Base-by-base conservation (phyloP, 2,888 invertebrate species). In the Tachystola acroxantha region DNA sequence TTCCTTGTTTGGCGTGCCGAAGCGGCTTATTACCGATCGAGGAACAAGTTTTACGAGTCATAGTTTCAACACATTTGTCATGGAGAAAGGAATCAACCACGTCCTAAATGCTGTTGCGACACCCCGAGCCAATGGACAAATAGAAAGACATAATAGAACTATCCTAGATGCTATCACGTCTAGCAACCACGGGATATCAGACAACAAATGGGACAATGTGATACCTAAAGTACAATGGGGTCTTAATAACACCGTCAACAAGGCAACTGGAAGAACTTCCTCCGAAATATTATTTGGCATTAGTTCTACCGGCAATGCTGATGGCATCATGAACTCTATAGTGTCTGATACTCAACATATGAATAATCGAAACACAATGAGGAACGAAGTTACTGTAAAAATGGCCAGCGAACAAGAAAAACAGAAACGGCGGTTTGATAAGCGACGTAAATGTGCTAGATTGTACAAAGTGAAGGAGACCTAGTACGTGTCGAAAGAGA, bases 81-180 rank as follows among this genome's bases (percentile, higher is more conserved):
- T 10, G 0, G 9, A 7, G 6, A 1, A 27, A n/a, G 26, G 10
- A 7, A 36, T 36, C 6, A 45, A 38, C 10, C 48, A 48, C n/a
- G 19, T 49, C 1, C n/a, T 37, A 10, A 48, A 49, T 25, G 40
- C 47, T 1, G 49, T 48, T 1, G 47, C 47, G 1, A 47, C 38
- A 7, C 48, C 50, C 11, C 11, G 24, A 16, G 14, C 42, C 33
- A 19, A 42, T 33, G 26, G 32, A 16, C 7, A 41, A 13, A 16
- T 33, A 13, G 32, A 33, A 13, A 20, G 34, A 10, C 16, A 27
- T 10, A 34, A 34, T 10, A 27, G 34, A 10, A 19, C 34, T 5
- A 12, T 34, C 9, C 28, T 34, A 11, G 7, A 7, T 10, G 20
- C 36, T n/a, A 12, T 36, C 1, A 28, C 29, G 3, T 20, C 36